Conservation (phyloP, 2,113 vertebrate genomes). For the Isichthys henryi region DNA sequence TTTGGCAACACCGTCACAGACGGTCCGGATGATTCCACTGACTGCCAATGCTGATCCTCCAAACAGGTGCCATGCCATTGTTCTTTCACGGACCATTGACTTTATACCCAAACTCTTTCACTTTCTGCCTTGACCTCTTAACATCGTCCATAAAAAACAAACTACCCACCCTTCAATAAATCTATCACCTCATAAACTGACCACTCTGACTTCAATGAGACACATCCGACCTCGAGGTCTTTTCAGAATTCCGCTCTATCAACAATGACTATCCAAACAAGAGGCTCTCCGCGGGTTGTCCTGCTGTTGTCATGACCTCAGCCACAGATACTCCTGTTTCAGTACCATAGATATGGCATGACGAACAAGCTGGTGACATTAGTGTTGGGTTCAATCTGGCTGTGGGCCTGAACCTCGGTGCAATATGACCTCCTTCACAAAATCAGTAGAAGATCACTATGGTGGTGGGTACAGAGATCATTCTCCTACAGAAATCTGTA, state of each 20-base stretch:
- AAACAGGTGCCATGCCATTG: slow-evolving; percentile 49
- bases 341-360: not conserved
- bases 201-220: slow-evolving; percentile 51
- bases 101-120: slow-evolving; percentile 69
- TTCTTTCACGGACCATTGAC: slow-evolving; percentile 64
- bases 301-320: not conserved
- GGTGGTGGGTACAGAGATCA: not conserved
- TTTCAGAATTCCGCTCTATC: slow-evolving; percentile 13
- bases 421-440: not conserved
- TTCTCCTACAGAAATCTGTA: not conserved
- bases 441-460: not conserved
- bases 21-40: not conserved
- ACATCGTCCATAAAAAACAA: slow-evolving; percentile 56
- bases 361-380: not conserved
- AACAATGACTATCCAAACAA: not conserved
- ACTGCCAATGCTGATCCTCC: slow-evolving; percentile 9
- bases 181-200: slow-evolving; percentile 67
- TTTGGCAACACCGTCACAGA: not conserved
- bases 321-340: not conserved
- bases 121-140: slow-evolving; percentile 57
- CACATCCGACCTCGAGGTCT: slow-evolving; percentile 27
- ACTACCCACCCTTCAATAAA: slow-evolving; percentile 63
- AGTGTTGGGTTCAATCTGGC: not conserved
- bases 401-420: not conserved
- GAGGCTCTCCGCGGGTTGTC: not conserved